These are phyloP conservation scores for Limulus polyphemus DNA, from an alignment of 2,888 invertebrate genomes.

Conservation along the genomic window DNA sequence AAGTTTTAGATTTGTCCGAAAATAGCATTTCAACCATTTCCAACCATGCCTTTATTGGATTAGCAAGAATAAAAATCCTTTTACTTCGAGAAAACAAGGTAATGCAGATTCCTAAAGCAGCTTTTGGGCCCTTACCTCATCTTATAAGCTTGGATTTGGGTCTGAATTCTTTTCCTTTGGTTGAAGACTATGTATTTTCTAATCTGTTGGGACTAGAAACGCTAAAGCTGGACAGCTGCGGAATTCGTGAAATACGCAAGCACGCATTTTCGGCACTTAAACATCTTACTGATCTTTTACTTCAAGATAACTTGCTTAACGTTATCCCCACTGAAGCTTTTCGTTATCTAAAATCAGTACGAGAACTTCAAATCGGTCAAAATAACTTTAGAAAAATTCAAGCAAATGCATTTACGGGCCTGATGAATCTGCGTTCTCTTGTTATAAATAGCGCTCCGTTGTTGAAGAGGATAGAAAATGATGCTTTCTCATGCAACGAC, in stretches of 20 bases:
- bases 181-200: slow-evolving; percentile 38
- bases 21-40: slow-evolving; percentile 64
- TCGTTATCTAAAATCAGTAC: slow-evolving; percentile 46
- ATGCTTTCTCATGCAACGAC: slow-evolving; percentile 19
- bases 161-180: slow-evolving; percentile 58
- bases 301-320: slow-evolving; percentile 29
- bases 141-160: slow-evolving; percentile 62
- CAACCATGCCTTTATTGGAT: slow-evolving; percentile 57
- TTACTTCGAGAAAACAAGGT: slow-evolving; percentile 72
- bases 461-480: slow-evolving; percentile 13
- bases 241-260: slow-evolving; percentile 6
- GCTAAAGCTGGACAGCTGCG: slow-evolving; percentile 48
- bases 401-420: slow-evolving; percentile 12
- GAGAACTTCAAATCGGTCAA: slow-evolving; percentile 50
- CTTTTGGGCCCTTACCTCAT: slow-evolving; percentile 61
- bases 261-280: slow-evolving; percentile 57
- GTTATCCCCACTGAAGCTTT: slow-evolving; percentile 22
- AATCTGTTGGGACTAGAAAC: slow-evolving; percentile 50
- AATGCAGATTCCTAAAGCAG: slow-evolving; percentile 58
- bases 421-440: slow-evolving; percentile 10
- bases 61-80: slow-evolving; percentile 56
- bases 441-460: slow-evolving; percentile 12
- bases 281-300: slow-evolving; percentile 51
- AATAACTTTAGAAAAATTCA: slow-evolving; percentile 15
- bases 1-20: slow-evolving; percentile 59